A percentile compares a stretch with the other conserved stretches of the same genome.
Evolutionary conservation across 1,140 invertebrate species (phyloP).

Genomic region (Brachionus asplanchnoidis): DNA sequence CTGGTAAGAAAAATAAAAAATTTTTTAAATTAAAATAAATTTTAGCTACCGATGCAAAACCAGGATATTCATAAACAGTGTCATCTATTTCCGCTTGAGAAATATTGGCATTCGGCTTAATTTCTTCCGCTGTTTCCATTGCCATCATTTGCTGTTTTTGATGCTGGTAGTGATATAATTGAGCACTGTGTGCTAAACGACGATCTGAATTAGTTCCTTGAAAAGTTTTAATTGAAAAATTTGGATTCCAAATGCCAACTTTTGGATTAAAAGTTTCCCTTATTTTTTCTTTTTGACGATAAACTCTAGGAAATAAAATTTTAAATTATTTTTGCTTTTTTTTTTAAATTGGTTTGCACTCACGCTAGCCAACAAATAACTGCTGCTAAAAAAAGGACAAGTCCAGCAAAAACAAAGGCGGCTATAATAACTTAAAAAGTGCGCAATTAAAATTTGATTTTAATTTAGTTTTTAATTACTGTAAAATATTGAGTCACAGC

Average conservation of each 20-base stretch:
- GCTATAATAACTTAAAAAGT: slow-evolving; percentile 57
- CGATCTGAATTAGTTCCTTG: slow-evolving; percentile 62
- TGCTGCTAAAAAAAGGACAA: slow-evolving; percentile 67
- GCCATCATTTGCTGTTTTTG: slow-evolving; percentile 89
- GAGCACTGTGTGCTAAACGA: slow-evolving; percentile 87
- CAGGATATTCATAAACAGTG: slow-evolving; percentile 95
- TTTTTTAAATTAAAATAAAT: neutral
- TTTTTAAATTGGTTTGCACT: slow-evolving; percentile 52
- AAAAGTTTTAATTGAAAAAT: slow-evolving; percentile 25
- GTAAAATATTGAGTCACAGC: neutral
- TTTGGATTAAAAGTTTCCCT: neutral
- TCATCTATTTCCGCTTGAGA: slow-evolving; percentile 94
- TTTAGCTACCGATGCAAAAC: slow-evolving; percentile 73
- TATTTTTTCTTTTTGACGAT: neutral
- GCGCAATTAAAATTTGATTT: neutral
- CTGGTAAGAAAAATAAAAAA: slow-evolving; percentile 58
- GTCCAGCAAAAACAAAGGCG: slow-evolving; percentile 58
- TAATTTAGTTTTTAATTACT: neutral
- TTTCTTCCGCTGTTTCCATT: slow-evolving; percentile 58
- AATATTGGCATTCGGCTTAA: slow-evolving; percentile 69
- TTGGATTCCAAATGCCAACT: slow-evolving; percentile 39
- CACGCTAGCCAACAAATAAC: slow-evolving; percentile 74
- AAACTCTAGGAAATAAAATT: slow-evolving; percentile 16
- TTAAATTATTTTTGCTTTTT: neutral
- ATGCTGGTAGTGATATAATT: slow-evolving; percentile 98